A percentile compares a stretch with the other conserved stretches of the same genome.
phyloP scores from a whole-genome alignment of 2,888 invertebrate species.

The Conomelus anceps region DNA sequence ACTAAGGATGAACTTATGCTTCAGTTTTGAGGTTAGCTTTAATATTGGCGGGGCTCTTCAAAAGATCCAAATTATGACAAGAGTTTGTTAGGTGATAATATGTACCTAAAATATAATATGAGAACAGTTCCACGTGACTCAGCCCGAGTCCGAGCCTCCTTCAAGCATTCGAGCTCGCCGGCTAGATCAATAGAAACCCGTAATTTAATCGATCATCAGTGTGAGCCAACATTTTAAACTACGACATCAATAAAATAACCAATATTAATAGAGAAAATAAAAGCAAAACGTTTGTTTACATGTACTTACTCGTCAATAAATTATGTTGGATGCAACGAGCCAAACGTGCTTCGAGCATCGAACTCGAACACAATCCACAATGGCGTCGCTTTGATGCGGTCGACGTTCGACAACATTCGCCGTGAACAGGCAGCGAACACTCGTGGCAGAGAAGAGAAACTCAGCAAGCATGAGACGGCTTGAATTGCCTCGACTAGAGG shows the following conservation, averaged over 20 bases:
- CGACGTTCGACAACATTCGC: background rate
- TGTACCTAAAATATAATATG: too few species aligned
- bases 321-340: background rate
- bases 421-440: background rate
- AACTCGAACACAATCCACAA: background rate
- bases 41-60: too few species aligned
- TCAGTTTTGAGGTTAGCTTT: too few species aligned
- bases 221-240: background rate
- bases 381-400: background rate
- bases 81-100: too few species aligned
- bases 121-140: too few species aligned
- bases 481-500: too few species aligned
- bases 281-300: background rate
- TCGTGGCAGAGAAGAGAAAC: background rate
- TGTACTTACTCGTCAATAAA: background rate
- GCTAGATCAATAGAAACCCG: background rate
- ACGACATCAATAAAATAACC: background rate
- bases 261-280: background rate
- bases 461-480: too few species aligned
- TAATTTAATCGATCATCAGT: background rate
- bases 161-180: background rate
- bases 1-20: too few species aligned
- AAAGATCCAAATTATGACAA: too few species aligned
- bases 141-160: background rate
- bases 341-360: background rate